Percentiles rank a stretch among this genome's conserved stretches.
phyloP scores from a whole-genome alignment of 2,797 vertebrate species.

The Threskiornis aethiopicus region DNA sequence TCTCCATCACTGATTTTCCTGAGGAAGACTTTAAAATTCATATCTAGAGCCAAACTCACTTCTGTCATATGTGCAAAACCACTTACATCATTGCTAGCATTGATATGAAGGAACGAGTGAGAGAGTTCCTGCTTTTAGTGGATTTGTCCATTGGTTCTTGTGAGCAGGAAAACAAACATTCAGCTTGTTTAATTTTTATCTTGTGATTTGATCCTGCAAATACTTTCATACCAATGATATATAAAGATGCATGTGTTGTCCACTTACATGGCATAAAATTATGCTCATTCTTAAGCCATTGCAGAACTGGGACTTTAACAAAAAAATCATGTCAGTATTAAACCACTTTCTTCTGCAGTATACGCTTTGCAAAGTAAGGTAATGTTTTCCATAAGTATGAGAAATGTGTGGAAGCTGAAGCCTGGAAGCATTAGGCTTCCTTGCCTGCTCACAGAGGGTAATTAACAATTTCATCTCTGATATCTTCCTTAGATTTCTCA shows the following conservation, averaged over 20 bases:
- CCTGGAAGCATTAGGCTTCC: neutral
- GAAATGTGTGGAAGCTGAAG: neutral
- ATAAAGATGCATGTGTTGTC: neutral
- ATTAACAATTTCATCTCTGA: neutral
- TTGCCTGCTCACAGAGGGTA: neutral
- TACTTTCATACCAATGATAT: no score
- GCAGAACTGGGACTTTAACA: neutral
- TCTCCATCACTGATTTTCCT: neutral
- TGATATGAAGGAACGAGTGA: neutral
- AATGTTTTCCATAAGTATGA: neutral
- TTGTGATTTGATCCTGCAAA: neutral
- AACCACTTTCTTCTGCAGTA: neutral
- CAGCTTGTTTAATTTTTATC: neutral
- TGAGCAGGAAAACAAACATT: neutral
- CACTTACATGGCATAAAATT: neutral
- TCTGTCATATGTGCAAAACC: neutral
- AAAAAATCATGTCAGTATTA: neutral
- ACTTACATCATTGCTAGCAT: neutral
- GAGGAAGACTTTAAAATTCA: neutral
- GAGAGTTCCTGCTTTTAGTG: neutral
- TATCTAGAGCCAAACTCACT: neutral
- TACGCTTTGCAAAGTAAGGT: neutral
- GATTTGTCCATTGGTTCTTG: neutral
- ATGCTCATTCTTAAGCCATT: neutral
- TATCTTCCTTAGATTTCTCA: neutral